phyloP scores from a whole-genome alignment of 1,140 invertebrate species.

The Pseudoatta argentina region DNA sequence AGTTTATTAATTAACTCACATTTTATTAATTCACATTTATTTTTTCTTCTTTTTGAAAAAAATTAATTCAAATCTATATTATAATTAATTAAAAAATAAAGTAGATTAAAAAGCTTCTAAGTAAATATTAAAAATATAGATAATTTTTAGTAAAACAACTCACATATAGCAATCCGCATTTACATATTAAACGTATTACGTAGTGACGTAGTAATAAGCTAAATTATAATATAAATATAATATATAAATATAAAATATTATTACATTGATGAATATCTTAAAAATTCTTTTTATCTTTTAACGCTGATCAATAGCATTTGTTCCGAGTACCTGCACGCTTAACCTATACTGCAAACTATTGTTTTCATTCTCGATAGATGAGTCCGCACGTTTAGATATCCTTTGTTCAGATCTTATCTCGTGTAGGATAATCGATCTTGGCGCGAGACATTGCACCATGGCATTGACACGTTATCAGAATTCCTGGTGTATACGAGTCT shows the following conservation, averaged over 20 bases:
- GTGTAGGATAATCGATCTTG: conserved; percentile 42
- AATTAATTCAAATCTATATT: neutral
- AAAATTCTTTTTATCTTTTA: neutral
- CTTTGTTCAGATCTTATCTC: conserved; percentile 69
- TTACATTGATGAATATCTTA: neutral
- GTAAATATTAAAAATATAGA: neutral
- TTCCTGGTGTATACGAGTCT: neutral
- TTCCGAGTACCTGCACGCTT: neutral
- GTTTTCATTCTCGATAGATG: conserved; percentile 32
- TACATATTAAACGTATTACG: neutral
- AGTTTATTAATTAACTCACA: too few species aligned
- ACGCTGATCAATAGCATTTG: neutral
- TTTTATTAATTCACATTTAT: neutral
- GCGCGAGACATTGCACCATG: conserved; percentile 47
- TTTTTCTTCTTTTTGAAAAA: neutral
- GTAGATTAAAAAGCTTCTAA: neutral
- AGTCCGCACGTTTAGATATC: conserved; percentile 32
- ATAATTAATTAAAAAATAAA: conserved; percentile 14
- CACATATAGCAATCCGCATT: neutral
- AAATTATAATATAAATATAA: conserved; percentile 14
- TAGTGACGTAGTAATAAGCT: neutral
- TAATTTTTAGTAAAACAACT: neutral
- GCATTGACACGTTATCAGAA: conserved; percentile 51
- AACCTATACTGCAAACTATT: conserved; percentile 23
- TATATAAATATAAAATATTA: neutral